These are phyloP conservation scores for Microplitis manilae DNA, from an alignment of 2,888 invertebrate genomes.

Conservation along the genomic window DNA sequence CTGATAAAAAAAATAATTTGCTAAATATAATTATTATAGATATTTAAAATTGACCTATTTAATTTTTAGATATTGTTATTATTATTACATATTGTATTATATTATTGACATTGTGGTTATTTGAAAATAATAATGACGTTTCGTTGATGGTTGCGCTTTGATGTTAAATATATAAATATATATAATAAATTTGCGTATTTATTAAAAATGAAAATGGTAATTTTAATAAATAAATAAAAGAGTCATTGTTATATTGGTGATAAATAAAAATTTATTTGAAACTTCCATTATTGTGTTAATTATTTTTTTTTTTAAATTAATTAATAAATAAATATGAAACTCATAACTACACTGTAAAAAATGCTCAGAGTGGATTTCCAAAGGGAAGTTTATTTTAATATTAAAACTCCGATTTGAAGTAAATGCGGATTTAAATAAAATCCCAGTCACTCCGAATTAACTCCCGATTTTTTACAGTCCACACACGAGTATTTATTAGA, in stretches of 20 bases:
- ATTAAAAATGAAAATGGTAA: background rate
- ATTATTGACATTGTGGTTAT: background rate
- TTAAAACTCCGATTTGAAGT: no score
- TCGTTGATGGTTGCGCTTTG: background rate
- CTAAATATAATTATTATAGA: background rate
- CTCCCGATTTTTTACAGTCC: no score
- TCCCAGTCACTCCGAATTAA: no score
- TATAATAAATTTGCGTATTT: background rate
- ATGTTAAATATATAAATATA: background rate
- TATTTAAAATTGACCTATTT: background rate
- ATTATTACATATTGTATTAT: no score
- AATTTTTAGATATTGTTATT: background rate
- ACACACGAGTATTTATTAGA: no score
- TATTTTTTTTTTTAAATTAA: background rate
- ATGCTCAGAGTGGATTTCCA: no score
- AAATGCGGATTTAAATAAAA: no score
- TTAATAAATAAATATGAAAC: no score
- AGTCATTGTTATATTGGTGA: conserved; percentile 15
- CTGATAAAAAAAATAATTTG: background rate
- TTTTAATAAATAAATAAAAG: background rate
- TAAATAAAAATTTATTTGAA: conserved; percentile 6
- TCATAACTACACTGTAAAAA: no score
- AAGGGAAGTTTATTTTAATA: no score
- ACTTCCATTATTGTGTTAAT: background rate
- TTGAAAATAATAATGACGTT: background rate